Base-by-base conservation (phyloP, 2,113 vertebrate species). In the Anolis carolinensis region DNA sequence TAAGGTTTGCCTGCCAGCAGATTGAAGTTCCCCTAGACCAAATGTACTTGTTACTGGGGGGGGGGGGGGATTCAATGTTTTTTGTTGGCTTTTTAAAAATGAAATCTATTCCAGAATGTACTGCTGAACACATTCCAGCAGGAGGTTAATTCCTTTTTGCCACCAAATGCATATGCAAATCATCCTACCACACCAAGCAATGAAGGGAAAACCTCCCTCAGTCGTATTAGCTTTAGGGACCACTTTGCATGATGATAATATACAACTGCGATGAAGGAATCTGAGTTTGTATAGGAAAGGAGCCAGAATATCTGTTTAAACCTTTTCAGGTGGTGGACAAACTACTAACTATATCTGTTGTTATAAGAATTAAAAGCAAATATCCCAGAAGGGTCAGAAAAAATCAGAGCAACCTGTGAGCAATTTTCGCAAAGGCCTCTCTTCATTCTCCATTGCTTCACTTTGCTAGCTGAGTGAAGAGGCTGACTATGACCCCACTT, bases 1-100 rank as follows among this genome's bases (percentile, higher is more conserved):
- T 84, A 16, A 86, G 44, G 62, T 62, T 82, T 88, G 84, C 73
- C 16, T 0, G 6, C 67, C 92, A 85, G 14, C 86, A 86, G 73
- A 7, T 71, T 87, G 78, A 18, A 50, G 0, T 50, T 52, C 18
- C 16, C 1, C 39, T 74, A 65, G 21, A 85, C 23, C 13, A 34
- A 90, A 71, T 83, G 63, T 75, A 86, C 80, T 20, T 72, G 68
- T 18, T 85, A 30, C 48, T 32, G 34, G 32, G 86, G 75, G 7
- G 25, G 34, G 32, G 86, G 75, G 7, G 25, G 52, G 52, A 90
- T 82, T 88, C 36, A 90, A n/a, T 68, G 63, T 8, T 65, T 86
- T 86, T 86, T 68, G 63, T 8, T 65, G 85, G 84, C 85, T 86
- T 1, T 82, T 50, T 30, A 74, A 91, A 87, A 86, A 39, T 81